Evolutionary conservation across 2,888 invertebrate species (phyloP).

Genomic region (Dolomedes plantarius): DNA sequence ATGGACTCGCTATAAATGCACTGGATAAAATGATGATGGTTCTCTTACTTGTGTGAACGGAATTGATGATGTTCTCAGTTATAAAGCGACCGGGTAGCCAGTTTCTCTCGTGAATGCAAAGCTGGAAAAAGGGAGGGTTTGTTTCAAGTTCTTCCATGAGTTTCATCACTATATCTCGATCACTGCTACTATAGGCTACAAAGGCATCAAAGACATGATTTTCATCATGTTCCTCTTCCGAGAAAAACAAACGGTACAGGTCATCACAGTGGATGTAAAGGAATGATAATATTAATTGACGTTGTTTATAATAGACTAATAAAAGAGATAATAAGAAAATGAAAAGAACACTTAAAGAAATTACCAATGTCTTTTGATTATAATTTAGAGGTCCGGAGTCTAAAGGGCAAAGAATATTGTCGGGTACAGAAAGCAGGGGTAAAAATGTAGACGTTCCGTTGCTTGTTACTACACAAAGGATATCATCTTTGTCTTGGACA

Average conservation of each 20-base stretch:
- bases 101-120: constrained; percentile 74
- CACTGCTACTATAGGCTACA: constrained; percentile 73
- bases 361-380: constrained; percentile 29
- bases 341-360: constrained; percentile 52
- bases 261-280: constrained; percentile 73
- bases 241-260: constrained; percentile 71
- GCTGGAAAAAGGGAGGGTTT: constrained; percentile 64
- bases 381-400: not conserved
- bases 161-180: constrained; percentile 73
- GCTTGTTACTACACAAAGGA: constrained; percentile 52
- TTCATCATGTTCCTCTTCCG: constrained; percentile 71
- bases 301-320: constrained; percentile 72
- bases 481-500: constrained; percentile 33
- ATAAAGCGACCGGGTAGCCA: constrained; percentile 74
- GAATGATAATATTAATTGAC: constrained; percentile 73
- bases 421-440: constrained; percentile 31
- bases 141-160: constrained; percentile 73
- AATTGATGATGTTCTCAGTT: constrained; percentile 73
- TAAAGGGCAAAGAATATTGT: constrained; percentile 23
- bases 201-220: constrained; percentile 74
- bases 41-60: constrained; percentile 73
- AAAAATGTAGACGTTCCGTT: constrained; percentile 35
- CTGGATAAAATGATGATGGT: constrained; percentile 74
- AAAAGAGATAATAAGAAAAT: constrained; percentile 54
- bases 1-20: constrained; percentile 73